These are phyloP conservation scores for Nothura maculosa DNA, from an alignment of 2,797 vertebrate species.

Conservation along the genomic window DNA sequence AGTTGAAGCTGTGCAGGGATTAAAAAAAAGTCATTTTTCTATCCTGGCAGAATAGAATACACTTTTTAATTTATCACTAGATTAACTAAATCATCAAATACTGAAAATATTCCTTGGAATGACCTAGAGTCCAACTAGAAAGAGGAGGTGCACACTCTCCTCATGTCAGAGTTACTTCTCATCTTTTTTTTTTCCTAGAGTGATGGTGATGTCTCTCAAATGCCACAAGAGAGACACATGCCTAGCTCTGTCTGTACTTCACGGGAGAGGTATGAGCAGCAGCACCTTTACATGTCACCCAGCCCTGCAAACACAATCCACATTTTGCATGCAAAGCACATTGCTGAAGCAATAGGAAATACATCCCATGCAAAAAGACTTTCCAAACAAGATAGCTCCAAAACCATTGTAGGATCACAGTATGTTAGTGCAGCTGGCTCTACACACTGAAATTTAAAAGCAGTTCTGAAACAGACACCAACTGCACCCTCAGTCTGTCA, in stretches of 20 bases:
- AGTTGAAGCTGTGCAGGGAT: constrained; percentile 52
- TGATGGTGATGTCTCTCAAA: neutral
- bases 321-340: neutral
- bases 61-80: constrained; percentile 67
- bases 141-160: neutral
- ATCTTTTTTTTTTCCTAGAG: neutral
- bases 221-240: neutral
- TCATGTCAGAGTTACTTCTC: neutral
- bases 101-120: constrained; percentile 12
- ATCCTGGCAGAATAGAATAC: constrained; percentile 35
- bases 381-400: neutral
- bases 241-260: neutral
- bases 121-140: neutral
- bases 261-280: neutral
- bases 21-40: constrained; percentile 53
- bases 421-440: neutral
- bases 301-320: neutral
- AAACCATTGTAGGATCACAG: neutral
- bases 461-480: constrained; percentile 12
- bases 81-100: constrained; percentile 70
- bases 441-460: constrained; percentile 24
- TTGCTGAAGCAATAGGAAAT: neutral
- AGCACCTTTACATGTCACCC: neutral
- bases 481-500: constrained; percentile 47
- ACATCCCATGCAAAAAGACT: neutral